Evolutionary conservation across 1,140 invertebrate genomes (phyloP), one percentile per base, ranked within the genome.

Genomic region (Argopecten irradians): DNA sequence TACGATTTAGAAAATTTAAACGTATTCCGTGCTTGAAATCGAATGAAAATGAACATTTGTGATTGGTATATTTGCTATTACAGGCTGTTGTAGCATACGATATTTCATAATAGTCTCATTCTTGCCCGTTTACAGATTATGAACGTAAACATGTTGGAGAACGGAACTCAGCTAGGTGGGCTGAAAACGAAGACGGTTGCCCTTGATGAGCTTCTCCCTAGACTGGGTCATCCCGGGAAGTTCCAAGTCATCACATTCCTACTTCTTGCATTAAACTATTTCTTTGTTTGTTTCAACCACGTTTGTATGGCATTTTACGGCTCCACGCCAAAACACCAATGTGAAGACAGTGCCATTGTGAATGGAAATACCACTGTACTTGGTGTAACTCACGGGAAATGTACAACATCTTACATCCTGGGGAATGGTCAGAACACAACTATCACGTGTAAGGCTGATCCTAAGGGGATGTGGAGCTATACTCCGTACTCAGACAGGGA

Each of bases 301-400:
- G 88, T 93, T 0, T 87, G 90, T 55, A 93, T 93, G 91, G 91
- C 92, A 0, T 92, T 93, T 71, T 92, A 91, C 86, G 91, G 92
- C n/a, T 86, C 88, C 41, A 87, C 87, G 22, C 88, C 88, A 9
- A 89, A 85, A 71, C 55, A 71, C 84, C 46, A 90, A 83, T 93
- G 92, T 89, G 36, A 89, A 22, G 86, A 90, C 39, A 86, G 36
- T 11, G 55, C 16, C 55, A 71, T 71, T 28, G 55, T 28, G n/a
- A 11, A 22, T 71, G n/a, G 55, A 0, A 71, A 71, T n/a, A 71
- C 22, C 22, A 85, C 34, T 16, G 32, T 46, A 28, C 32, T n/a
- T 1, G 32, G 36, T 35, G 22, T 82, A 2, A 46, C n/a, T 34
- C 39, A 87, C 35, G 91, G 87, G 13, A 89, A 85, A 28, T 92